Percentiles rank a stretch among this genome's conserved stretches.
Conservation (phyloP, 2,113 vertebrate genomes). For the Pithys albifrons region DNA sequence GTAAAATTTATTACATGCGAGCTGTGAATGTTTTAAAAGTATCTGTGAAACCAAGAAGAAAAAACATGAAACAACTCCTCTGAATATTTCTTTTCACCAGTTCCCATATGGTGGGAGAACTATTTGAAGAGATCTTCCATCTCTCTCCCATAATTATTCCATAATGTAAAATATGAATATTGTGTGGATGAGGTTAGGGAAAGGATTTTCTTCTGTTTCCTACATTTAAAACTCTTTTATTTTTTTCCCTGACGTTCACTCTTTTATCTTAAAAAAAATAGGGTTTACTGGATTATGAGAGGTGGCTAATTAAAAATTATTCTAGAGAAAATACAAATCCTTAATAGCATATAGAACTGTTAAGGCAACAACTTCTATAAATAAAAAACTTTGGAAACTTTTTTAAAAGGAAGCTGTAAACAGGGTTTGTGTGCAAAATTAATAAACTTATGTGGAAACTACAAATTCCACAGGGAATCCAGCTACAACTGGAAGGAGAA, state of each 20-base stretch:
- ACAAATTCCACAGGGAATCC: neutral
- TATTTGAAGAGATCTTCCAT: neutral
- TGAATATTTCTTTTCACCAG: neutral
- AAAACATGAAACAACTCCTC: neutral
- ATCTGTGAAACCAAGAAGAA: neutral
- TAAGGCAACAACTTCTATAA: neutral
- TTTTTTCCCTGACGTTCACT: neutral
- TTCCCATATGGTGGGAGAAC: neutral
- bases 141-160: neutral
- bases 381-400: neutral
- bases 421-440: neutral
- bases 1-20: neutral
- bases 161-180: neutral
- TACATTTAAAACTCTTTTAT: neutral
- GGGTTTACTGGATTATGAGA: neutral
- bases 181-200: neutral
- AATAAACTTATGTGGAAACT: neutral
- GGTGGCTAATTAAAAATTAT: slow-evolving; percentile 22
- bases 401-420: neutral
- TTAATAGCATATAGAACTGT: neutral
- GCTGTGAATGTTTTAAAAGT: neutral
- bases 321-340: neutral
- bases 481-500: neutral
- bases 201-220: neutral
- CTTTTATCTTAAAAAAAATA: neutral